phyloP scores from a whole-genome alignment of 2,888 invertebrate species.

The Galerucella nymphaeae region DNA sequence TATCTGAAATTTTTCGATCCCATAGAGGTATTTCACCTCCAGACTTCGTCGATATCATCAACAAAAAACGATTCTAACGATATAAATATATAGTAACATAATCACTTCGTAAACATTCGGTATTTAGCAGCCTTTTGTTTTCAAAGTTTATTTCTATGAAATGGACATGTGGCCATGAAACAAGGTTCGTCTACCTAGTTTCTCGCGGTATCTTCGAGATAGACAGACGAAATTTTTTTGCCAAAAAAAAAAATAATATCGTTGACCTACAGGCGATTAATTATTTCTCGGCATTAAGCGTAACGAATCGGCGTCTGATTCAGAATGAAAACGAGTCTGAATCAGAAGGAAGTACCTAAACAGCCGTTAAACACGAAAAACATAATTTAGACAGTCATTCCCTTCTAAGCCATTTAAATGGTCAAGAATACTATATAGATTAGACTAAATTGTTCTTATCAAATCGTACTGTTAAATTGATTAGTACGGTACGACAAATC shows the following conservation, averaged over 20 bases:
- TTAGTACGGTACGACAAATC: no score
- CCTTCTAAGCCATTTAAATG: no score
- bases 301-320: not conserved
- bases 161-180: constrained; percentile 3
- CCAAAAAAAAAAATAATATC: not conserved
- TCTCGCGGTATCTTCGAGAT: not conserved
- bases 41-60: not conserved
- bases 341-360: not conserved
- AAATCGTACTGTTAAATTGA: no score
- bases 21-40: not conserved
- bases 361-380: not conserved
- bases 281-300: not conserved
- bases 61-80: not conserved
- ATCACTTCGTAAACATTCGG: not conserved
- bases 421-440: no score
- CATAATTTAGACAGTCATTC: no score
- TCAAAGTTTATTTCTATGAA: not conserved
- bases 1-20: not conserved
- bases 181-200: not conserved
- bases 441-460: no score
- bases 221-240: not conserved
- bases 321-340: not conserved
- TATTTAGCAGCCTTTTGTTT: not conserved
- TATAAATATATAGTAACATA: not conserved
- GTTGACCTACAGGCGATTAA: constrained; percentile 3